These are phyloP conservation scores for Steatocranus sp. DNA, from an alignment of 2,797 vertebrate genomes.

Conservation along the genomic window DNA sequence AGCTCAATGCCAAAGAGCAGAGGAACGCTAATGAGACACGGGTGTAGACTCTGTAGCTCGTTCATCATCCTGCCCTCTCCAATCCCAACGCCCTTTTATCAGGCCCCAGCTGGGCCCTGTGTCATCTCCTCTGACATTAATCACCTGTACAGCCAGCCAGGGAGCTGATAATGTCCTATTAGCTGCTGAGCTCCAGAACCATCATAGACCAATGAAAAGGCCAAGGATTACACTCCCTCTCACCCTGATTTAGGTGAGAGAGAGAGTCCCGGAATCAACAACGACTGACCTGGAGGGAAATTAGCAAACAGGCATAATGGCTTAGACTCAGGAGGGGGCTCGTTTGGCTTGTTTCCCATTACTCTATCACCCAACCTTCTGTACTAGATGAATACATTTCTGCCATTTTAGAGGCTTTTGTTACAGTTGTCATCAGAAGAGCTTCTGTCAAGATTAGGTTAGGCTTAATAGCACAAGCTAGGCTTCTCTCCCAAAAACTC, in stretches of 20 bases:
- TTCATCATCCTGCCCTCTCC: constrained; percentile 70
- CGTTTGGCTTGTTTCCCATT: background rate
- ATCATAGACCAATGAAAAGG: constrained; percentile 66
- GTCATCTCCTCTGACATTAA: constrained; percentile 62
- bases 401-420: background rate
- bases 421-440: background rate
- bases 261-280: constrained; percentile 16
- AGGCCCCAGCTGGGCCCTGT: constrained; percentile 33
- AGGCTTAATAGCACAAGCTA: background rate
- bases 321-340: constrained; percentile 19
- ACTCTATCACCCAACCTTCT: background rate
- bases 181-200: constrained; percentile 50
- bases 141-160: constrained; percentile 60
- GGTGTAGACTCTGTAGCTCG: constrained; percentile 39
- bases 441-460: background rate
- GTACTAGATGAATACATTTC: background rate
- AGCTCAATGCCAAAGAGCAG: constrained; percentile 46
- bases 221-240: constrained; percentile 56
- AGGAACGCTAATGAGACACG: constrained; percentile 62
- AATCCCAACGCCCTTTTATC: constrained; percentile 57
- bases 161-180: constrained; percentile 67
- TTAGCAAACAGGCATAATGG: background rate
- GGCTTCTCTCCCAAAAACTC: background rate
- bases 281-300: constrained; percentile 8
- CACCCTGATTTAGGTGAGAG: background rate